A percentile compares a stretch with the other conserved stretches of the same genome.
Evolutionary conservation across 1,140 invertebrate species (phyloP).

Genomic region (Cherax quadricarinatus): DNA sequence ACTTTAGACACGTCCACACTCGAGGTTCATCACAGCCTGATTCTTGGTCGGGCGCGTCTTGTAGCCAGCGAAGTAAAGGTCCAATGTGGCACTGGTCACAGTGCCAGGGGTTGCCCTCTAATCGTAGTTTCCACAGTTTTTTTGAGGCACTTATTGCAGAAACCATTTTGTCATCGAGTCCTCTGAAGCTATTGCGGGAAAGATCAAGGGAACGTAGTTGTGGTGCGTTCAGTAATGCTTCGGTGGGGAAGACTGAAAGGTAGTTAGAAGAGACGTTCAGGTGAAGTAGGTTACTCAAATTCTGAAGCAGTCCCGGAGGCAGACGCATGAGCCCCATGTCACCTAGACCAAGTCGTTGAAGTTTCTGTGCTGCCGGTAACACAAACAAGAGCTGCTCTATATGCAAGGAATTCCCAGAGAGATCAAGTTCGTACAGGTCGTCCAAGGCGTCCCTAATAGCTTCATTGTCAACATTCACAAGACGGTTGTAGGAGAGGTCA

Average conservation of each 20-base stretch:
- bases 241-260: slow-evolving; percentile 79
- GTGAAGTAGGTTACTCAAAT: slow-evolving; percentile 78
- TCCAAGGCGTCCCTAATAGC: slow-evolving; percentile 81
- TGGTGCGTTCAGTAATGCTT: slow-evolving; percentile 79
- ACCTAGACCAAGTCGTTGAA: slow-evolving; percentile 80
- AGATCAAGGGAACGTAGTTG: slow-evolving; percentile 81
- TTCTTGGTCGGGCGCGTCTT: slow-evolving; percentile 71
- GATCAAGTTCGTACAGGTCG: slow-evolving; percentile 81
- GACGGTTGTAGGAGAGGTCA: slow-evolving; percentile 86
- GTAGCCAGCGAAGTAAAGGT: slow-evolving; percentile 75
- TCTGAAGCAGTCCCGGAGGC: slow-evolving; percentile 79
- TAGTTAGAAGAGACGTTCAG: slow-evolving; percentile 80
- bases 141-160: slow-evolving; percentile 78
- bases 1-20: slow-evolving; percentile 72
- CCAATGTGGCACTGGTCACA: slow-evolving; percentile 81
- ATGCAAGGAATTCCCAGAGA: slow-evolving; percentile 83
- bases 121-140: slow-evolving; percentile 76
- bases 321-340: slow-evolving; percentile 79
- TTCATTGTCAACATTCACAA: slow-evolving; percentile 81
- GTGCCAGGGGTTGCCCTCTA: slow-evolving; percentile 83
- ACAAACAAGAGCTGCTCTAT: slow-evolving; percentile 77
- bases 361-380: slow-evolving; percentile 79
- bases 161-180: slow-evolving; percentile 80
- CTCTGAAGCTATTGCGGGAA: slow-evolving; percentile 82
- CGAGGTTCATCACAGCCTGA: slow-evolving; percentile 69